Evolutionary conservation across 2,113 vertebrate genomes (phyloP).

Genomic region (Perca schrenkii): DNA sequence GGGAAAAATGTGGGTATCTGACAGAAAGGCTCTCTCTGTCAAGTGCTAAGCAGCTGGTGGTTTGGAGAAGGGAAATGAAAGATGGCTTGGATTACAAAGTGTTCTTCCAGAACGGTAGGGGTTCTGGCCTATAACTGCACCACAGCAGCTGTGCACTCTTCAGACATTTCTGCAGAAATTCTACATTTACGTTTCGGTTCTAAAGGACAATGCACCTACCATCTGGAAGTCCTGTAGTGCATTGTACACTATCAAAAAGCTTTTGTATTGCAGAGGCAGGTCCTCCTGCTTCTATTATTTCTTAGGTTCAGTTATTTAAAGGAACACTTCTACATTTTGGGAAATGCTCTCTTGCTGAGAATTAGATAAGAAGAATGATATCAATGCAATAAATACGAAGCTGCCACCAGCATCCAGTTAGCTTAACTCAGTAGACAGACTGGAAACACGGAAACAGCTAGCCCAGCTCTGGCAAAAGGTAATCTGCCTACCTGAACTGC

Average conservation of each 20-base stretch:
- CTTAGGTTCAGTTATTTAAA: neutral
- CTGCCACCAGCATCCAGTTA: no score
- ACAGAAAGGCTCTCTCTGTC: constrained; percentile 40
- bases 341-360: no score
- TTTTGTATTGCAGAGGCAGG: neutral
- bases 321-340: no score
- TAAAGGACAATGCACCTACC: neutral
- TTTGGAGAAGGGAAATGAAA: constrained; percentile 34
- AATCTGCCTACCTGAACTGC: neutral
- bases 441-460: no score
- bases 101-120: constrained; percentile 36
- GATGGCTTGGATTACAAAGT: constrained; percentile 49
- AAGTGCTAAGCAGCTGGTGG: constrained; percentile 50
- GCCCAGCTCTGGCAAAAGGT: no score
- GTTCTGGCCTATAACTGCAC: constrained; percentile 38
- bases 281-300: neutral
- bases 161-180: constrained; percentile 18
- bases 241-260: neutral
- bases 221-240: neutral
- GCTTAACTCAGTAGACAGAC: no score
- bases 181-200: neutral
- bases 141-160: constrained; percentile 49
- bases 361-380: no score
- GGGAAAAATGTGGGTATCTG: constrained; percentile 36
- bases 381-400: no score